These are phyloP conservation scores for Petrolisthes manimaculis DNA, from an alignment of 2,888 invertebrate species.

Conservation along the genomic window DNA sequence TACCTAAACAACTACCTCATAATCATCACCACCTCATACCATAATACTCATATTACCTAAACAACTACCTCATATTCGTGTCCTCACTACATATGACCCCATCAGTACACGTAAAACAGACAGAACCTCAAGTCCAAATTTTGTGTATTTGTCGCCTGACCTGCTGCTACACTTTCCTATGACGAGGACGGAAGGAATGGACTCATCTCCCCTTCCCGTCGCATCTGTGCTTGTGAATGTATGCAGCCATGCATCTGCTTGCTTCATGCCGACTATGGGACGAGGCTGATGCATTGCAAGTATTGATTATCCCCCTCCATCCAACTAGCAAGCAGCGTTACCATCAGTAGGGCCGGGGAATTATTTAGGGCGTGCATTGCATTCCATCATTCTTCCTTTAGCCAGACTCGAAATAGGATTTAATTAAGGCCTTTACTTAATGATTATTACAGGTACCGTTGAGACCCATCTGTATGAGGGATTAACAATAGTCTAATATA, in stretches of 20 bases:
- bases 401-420: too few species aligned
- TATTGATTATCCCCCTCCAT: constrained; percentile 26
- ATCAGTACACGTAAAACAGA: too few species aligned
- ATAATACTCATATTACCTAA: too few species aligned
- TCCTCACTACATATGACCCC: too few species aligned
- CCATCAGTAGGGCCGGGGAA: not conserved
- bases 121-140: too few species aligned
- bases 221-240: constrained; percentile 29
- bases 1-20: too few species aligned
- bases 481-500: too few species aligned
- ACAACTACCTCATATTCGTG: too few species aligned
- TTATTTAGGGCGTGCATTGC: not conserved
- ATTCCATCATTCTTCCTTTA: not conserved
- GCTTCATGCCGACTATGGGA: constrained; percentile 25
- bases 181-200: not conserved
- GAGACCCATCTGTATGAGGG: not conserved
- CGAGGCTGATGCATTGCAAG: constrained; percentile 7
- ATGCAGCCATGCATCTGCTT: constrained; percentile 31
- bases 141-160: too few species aligned
- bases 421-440: too few species aligned
- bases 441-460: not conserved
- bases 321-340: constrained; percentile 1
- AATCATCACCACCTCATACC: too few species aligned
- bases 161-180: not conserved
- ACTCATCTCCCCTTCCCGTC: not conserved